Evolutionary conservation across 2,797 vertebrate genomes (phyloP), one percentile per base, ranked within the genome.

Genomic region (Leontopithecus rosalia): DNA sequence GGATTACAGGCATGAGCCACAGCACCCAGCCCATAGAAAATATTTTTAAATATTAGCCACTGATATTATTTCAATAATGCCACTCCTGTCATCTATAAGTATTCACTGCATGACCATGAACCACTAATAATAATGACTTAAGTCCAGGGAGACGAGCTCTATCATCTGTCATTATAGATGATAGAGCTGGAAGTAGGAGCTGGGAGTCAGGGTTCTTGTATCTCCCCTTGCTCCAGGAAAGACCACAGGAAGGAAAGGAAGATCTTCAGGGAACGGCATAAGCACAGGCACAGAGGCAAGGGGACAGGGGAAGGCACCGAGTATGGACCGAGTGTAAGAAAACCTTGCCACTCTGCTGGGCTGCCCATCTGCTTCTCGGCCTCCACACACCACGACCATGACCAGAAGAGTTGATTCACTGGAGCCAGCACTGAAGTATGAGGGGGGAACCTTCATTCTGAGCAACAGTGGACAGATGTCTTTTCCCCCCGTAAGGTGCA

Each of bases 281-380:
- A 67, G 39, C n/a, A 5, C 4, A 30, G 72, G 85, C n/a, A 13
- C 7, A 12, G 33, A 48, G 36, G 64, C 20, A 43, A 43, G 55
- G 12, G 43, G 55, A 24, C 64, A 11, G 6, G 1, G 41, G 14
- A 41, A 70, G 7, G 55, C 28, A 7, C 11, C 0, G 7, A 41
- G n/a, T 14, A 12, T 17, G 70, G 26, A 57, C 10, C 39, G 43
- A 72, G 12, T 5, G 46, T 9, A 48, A 52, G 61, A 2, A 24
- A 30, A 46, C 9, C 20, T 33, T 2, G 30, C 33, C 11, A 1
- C 7, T 5, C 41, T n/a, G 5, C 20, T 4, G 46, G 20, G 91
- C 73, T 26, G 19, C 36, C 36, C 5, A 4, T 0, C 12, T 8
- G 28, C 64, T 14, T 33, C 80, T 6, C 7, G n/a, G 4, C 55